Evolutionary conservation across 2,113 vertebrate genomes (phyloP), one percentile per base, ranked within the genome.

Genomic region (Physeter macrocephalus): DNA sequence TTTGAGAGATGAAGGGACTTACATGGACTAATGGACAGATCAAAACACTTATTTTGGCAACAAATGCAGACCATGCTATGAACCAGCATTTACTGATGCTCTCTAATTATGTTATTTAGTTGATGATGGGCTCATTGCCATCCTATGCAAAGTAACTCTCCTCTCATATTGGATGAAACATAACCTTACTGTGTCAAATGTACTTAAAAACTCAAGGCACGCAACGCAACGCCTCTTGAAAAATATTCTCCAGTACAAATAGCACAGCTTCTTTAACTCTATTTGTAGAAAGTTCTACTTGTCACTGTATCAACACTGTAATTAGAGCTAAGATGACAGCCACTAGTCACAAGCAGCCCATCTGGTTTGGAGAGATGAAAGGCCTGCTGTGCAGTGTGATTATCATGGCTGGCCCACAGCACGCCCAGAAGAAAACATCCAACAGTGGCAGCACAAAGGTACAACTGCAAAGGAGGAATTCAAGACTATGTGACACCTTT

Each of bases 241-340:
- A 95, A 89, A 85, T 62, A 88, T 27, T 36, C 81, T 84, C 84
- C 52, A 71, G 89, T 72, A 69, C 64, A 77, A 94, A 82, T 1
- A 95, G 36, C 94, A 78, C 0, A 97, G 80, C 39, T 77, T 94
- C 95, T 98, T 98, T 98, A 90, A 97, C 94, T 97, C 93, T 96
- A 49, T 88, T 78, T 97, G 96, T 92, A 98, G 96, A 97, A 98
- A 98, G 97, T 97, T 82, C 69, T 93, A 72, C 91, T 94, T 96
- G 98, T 97, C 98, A 97, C 92, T 54, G 39, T 54, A 92, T 96
- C 98, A 97, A 98, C 96, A 96, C 96, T 97, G 93, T 97, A 98
- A 98, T 98, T 98, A 98, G 62, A 84, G 96, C 93, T 94, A 91
- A 96, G 96, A 96, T 93, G 96, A 97, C 97, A 96, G 97, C 85